These are phyloP conservation scores for Eupristina koningsbergeri DNA, from an alignment of 1,140 invertebrate genomes.

Conservation along the genomic window DNA sequence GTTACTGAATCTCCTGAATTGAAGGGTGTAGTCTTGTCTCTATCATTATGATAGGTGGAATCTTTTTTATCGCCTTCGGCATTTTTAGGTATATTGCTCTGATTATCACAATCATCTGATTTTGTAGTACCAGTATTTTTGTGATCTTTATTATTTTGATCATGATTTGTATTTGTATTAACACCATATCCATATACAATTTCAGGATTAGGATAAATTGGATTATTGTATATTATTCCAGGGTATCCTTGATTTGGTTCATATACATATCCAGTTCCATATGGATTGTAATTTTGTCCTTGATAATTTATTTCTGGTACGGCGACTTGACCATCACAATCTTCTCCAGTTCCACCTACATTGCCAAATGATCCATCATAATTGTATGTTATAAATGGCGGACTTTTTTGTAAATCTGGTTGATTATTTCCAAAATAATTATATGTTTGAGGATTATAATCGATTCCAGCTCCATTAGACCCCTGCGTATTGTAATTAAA, in stretches of 20 bases:
- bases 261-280: not conserved
- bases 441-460: slow-evolving; percentile 27
- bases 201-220: slow-evolving; percentile 3
- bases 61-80: slow-evolving; percentile 26
- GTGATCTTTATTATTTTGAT: slow-evolving; percentile 33
- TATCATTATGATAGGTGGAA: not conserved
- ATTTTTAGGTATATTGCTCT: slow-evolving; percentile 5
- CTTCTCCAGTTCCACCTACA: not conserved
- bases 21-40: slow-evolving; percentile 19
- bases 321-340: slow-evolving; percentile 2
- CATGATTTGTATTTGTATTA: slow-evolving; percentile 37
- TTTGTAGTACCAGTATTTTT: slow-evolving; percentile 48
- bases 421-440: not conserved
- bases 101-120: slow-evolving; percentile 43
- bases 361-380: not conserved
- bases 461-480: not conserved
- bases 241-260: not conserved
- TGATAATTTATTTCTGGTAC: not conserved
- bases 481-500: slow-evolving; percentile 17
- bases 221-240: not conserved
- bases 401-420: not conserved
- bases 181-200: not conserved
- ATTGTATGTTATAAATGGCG: not conserved
- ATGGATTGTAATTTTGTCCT: not conserved
- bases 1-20: slow-evolving; percentile 8